Conservation (phyloP, 1,140 invertebrate genomes). For the Tetramorium parvispinum region DNA sequence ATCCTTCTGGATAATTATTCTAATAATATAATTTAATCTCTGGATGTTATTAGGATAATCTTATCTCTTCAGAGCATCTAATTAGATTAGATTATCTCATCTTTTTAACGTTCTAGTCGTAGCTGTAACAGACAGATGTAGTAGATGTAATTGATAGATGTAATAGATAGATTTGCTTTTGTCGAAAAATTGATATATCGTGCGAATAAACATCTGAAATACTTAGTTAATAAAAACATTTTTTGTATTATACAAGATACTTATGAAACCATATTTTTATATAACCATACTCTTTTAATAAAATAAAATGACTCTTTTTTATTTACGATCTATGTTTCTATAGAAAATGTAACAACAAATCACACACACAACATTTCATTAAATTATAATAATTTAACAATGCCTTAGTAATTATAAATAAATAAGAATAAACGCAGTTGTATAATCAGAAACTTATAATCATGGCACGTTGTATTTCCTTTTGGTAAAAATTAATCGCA, state of each 20-base stretch:
- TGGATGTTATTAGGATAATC: neutral
- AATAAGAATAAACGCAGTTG: slow-evolving; percentile 6
- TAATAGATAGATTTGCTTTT: too few relatives aligned
- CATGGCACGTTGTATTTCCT: neutral
- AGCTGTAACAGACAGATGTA: neutral
- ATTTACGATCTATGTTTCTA: neutral
- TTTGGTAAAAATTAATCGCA: neutral
- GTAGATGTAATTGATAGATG: too few relatives aligned
- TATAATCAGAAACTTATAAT: slow-evolving; percentile 25
- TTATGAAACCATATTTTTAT: slow-evolving; percentile 60
- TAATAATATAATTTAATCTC: neutral
- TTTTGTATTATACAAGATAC: slow-evolving; percentile 70
- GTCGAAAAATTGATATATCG: neutral
- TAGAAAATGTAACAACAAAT: slow-evolving; percentile 21
- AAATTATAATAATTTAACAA: slow-evolving; percentile 2
- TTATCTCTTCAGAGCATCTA: neutral
- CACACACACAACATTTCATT: neutral
- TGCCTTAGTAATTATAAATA: neutral
- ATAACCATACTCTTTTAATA: slow-evolving; percentile 47
- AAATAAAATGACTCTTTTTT: slow-evolving; percentile 63
- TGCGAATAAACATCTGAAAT: neutral
- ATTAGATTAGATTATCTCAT: neutral
- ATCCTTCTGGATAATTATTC: neutral
- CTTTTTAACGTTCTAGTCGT: neutral
- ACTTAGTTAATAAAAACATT: slow-evolving; percentile 45